Percentiles rank a stretch among this genome's conserved stretches.
These are phyloP conservation scores for Calosoma granatense DNA, from an alignment of 1,140 invertebrate genomes.

Conservation along the genomic window DNA sequence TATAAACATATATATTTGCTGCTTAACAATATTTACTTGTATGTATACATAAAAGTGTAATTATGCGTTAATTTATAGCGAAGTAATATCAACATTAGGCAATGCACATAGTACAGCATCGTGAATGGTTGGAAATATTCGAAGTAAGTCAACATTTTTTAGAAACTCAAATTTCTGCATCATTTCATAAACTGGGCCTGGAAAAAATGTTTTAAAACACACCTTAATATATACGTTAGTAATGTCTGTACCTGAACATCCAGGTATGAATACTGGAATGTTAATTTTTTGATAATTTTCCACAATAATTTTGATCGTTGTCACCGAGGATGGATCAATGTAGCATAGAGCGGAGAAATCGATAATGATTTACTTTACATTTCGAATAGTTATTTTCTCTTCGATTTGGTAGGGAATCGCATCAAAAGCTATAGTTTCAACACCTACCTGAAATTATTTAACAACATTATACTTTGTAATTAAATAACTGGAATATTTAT, in stretches of 20 bases:
- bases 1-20: background rate
- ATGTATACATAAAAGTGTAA: background rate
- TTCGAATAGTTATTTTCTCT: background rate
- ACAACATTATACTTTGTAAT: background rate
- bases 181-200: slow-evolving; percentile 40
- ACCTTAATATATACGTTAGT: slow-evolving; percentile 11
- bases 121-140: slow-evolving; percentile 47
- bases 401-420: slow-evolving; percentile 19
- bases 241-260: slow-evolving; percentile 31
- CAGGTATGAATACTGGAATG: slow-evolving; percentile 39
- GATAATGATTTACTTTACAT: slow-evolving; percentile 39
- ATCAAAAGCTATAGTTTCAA: slow-evolving; percentile 20
- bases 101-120: slow-evolving; percentile 43
- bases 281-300: slow-evolving; percentile 41
- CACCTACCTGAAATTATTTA: slow-evolving; percentile 18
- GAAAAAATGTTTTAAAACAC: slow-evolving; percentile 18
- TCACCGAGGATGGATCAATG: slow-evolving; percentile 57
- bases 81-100: slow-evolving; percentile 23
- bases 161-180: slow-evolving; percentile 42
- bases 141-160: slow-evolving; percentile 31
- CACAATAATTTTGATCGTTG: slow-evolving; percentile 42
- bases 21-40: background rate
- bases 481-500: slow-evolving; percentile 12
- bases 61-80: background rate
- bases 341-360: slow-evolving; percentile 61